These are phyloP conservation scores for Apostichopus leukothele DNA, from an alignment of 53 echinoderm and acorn worm species.

Conservation along the genomic window DNA sequence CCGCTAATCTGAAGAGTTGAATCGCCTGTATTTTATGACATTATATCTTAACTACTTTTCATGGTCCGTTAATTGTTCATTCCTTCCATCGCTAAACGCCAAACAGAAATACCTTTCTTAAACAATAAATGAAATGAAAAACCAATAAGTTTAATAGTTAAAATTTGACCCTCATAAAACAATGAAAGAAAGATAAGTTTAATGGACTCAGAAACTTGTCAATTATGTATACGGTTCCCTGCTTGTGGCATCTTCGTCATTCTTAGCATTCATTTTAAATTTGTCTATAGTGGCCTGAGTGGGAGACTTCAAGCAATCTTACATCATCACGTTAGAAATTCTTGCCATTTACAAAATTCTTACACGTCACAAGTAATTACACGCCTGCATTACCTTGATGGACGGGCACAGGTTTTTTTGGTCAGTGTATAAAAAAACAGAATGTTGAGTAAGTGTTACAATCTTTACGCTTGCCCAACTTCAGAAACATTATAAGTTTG, in stretches of 20 bases:
- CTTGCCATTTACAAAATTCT: constrained; percentile 35
- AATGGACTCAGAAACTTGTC: constrained; percentile 10
- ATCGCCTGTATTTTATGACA: too few species aligned
- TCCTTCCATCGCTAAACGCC: too few species aligned
- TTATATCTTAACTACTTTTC: too few species aligned
- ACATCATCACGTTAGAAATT: constrained; percentile 9
- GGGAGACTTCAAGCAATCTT: constrained; percentile 6
- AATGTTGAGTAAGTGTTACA: too few species aligned
- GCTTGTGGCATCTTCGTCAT: constrained; percentile 2
- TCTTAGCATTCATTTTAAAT: constrained; percentile 33
- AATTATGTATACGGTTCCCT: constrained; percentile 11
- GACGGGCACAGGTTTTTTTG: background rate
- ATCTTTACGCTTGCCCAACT: too few species aligned
- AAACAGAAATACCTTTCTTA: too few species aligned
- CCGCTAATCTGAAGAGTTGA: too few species aligned
- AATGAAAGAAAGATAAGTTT: background rate
- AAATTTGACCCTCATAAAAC: too few species aligned
- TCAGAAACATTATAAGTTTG: too few species aligned
- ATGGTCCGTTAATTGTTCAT: too few species aligned
- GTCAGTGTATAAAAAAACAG: background rate
- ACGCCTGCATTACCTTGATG: background rate
- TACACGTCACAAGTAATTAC: constrained; percentile 41
- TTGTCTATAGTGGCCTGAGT: constrained; percentile 6
- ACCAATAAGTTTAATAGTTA: too few species aligned
- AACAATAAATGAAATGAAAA: too few species aligned